Conservation (phyloP, 2,113 vertebrate genomes). For the Vidua macroura region DNA sequence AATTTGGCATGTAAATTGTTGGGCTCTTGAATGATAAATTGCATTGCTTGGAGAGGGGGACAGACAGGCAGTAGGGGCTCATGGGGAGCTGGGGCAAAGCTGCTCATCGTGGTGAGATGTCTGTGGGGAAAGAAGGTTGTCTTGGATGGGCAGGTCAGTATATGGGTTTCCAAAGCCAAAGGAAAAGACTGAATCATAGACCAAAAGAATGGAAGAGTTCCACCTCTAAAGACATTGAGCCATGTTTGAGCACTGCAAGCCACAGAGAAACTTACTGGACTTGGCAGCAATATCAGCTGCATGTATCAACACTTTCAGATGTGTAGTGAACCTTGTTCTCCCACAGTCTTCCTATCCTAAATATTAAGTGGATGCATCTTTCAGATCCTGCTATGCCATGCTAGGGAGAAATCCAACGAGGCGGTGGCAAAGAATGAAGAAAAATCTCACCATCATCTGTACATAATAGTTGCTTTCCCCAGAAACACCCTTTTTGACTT, state of each 20-base stretch:
- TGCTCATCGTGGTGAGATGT: rapidly evolving
- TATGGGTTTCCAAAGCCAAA: background rate
- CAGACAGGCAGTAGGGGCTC: background rate
- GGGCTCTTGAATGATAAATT: background rate
- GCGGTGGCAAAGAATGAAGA: background rate
- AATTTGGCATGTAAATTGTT: background rate
- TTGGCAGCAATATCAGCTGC: background rate
- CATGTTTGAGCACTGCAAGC: background rate
- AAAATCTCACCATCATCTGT: background rate
- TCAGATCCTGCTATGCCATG: rapidly evolving
- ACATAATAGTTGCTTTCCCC: background rate
- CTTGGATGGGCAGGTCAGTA: background rate
- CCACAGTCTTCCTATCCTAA: background rate
- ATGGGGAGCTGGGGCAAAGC: background rate
- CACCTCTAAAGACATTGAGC: background rate
- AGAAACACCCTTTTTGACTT: background rate
- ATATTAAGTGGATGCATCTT: background rate
- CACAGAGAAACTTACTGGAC: background rate
- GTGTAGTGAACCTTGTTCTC: background rate
- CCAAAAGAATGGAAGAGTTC: background rate
- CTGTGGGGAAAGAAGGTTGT: background rate
- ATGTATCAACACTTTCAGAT: background rate
- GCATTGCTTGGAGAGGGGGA: background rate
- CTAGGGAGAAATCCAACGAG: background rate
- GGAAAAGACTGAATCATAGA: background rate